Base-by-base conservation (phyloP, 2,113 vertebrate genomes). In the Falco punctatus region DNA sequence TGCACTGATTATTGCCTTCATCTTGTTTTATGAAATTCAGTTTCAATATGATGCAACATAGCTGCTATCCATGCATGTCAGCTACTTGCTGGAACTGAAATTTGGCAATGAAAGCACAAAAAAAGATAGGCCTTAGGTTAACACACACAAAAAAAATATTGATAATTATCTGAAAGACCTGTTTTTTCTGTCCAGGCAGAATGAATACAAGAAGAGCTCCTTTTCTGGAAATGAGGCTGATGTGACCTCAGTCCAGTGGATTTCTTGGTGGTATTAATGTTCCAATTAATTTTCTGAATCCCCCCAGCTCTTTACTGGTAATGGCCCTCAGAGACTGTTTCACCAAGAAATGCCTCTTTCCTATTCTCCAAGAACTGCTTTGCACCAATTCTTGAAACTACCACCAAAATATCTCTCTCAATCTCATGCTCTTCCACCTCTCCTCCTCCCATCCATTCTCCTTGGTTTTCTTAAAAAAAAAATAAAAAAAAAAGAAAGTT, bases 21-120 rank as follows among this genome's bases (percentile, higher is more conserved):
- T 91, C 89, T 77, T 70, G 81, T 74, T 95, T 80, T 87, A 85
- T 73, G 78, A 95, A 95, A 95, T 73, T 80, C 54, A 48, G 28
- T 70, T 71, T 89, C 88, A 70, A 66, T 55, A 59, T 3, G 0
- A 86, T 32, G 23, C 72, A 87, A 91, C 42, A 35, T 38, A 88
- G 81, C 55, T 78, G 71, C 81, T 82, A 55, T 38, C 23, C 86
- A 87, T 87, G 52, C 88, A 86, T 2, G 0, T 89, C 92, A 92
- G 54, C 66, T 73, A 42, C 81, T 85, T 67, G 55, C 79, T 92
- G 55, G 38, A 92, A 86, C 54, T 86, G 81, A 81, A 86, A 81
- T 92, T 73, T 80, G 78, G 92, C 91, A 95, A 33, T 10, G 35
- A 87, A 92, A 85, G 54, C 74, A 82, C 28, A 72, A 35, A 75